Evolutionary conservation across 2,113 vertebrate species (phyloP).

Genomic region (Pavo muticus): DNA sequence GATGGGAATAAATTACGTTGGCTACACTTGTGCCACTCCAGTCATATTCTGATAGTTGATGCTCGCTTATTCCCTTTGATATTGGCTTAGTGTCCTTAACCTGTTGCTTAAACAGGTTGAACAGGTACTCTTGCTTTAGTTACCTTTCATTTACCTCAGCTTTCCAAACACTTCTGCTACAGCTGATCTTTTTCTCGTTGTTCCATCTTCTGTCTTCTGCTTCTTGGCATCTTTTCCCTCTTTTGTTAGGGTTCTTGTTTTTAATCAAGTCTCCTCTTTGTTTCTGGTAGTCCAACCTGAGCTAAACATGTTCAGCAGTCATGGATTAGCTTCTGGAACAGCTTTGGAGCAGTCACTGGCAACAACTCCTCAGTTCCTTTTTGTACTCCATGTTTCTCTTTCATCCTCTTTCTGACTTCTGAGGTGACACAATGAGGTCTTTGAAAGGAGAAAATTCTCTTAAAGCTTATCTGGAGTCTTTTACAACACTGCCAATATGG

Average conservation of each 20-base stretch:
- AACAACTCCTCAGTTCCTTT: background rate
- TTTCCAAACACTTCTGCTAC: background rate
- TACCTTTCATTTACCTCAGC: background rate
- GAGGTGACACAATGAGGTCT: background rate
- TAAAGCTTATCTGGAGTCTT: background rate
- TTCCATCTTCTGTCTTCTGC: background rate
- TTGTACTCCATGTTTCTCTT: background rate
- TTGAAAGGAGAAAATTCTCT: background rate
- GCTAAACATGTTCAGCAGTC: background rate
- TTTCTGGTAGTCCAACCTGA: background rate
- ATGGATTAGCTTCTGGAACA: background rate
- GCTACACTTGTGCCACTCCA: background rate
- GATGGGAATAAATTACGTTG: background rate
- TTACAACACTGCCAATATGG: background rate
- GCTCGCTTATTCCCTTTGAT: background rate
- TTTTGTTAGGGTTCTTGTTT: background rate
- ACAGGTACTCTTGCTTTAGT: background rate
- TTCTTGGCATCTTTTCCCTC: background rate
- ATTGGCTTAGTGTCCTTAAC: background rate
- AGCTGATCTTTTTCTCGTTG: background rate
- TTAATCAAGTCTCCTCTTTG: background rate
- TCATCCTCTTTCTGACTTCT: background rate
- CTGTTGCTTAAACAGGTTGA: background rate
- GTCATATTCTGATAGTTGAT: background rate
- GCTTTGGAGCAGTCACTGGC: background rate